Evolutionary conservation across 2,888 invertebrate genomes (phyloP), one percentile per base, ranked within the genome.

Genomic region (Tachina fera): DNA sequence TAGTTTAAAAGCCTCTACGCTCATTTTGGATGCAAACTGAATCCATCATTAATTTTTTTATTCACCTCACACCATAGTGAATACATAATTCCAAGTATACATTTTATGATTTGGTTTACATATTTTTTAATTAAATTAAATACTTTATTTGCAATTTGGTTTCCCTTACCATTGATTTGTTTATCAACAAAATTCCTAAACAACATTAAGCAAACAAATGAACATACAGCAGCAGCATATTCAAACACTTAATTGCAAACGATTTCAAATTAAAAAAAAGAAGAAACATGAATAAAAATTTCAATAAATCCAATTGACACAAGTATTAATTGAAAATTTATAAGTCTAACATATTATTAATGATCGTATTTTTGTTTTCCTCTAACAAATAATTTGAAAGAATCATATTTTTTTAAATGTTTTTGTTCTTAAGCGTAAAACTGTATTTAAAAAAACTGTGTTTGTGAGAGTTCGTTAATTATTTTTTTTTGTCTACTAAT

Each of bases 371-470:
- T 19, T 41, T 63, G 61, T 53, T 39, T 31, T 31, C 31, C 31
- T 71, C 45, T 49, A 49, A 71, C 51, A 53, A 71, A 70, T 53
- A 70, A 47, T 56, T 68, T 72, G 3, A 41, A 70, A 67, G 13
- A 45, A 47, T 71, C 63, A n/a, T n/a, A 49, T 45, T 58, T 58
- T 60, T 60, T 22, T 31, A 11, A 58, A 68, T 72, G 56, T 78
- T 81, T 75, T 72, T 71, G 68, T 75, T 81, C 31, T 67, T 83
- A 76, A 83, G 76, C 79, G 86, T 86, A 86, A 86, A 86, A 83
- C 86, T 86, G 83, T 86, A 83, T 86, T 86, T 83, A 67, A 86
- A 31, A 31, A 31, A 86, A 86, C 83, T 86, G 86, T 86, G 83
- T 86, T 86, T 86, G 76, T 85, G 76, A 72, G 76, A 86, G 53